phyloP scores from a whole-genome alignment of 2,797 vertebrate genomes.

The Psittacula echo region DNA sequence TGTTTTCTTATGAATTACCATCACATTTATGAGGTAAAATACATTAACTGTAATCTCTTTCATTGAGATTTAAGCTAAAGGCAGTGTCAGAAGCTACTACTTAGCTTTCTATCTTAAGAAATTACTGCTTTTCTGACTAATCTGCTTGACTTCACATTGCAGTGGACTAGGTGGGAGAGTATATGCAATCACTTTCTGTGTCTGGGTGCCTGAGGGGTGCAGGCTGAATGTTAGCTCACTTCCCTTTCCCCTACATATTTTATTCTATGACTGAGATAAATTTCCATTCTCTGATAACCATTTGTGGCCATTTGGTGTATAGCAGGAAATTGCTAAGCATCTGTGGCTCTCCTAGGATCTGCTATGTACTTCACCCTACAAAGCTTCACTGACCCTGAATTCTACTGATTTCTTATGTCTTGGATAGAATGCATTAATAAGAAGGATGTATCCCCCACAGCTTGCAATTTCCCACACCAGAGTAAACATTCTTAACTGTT shows the following conservation, averaged over 20 bases:
- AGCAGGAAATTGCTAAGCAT: background rate
- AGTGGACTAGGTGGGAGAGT: background rate
- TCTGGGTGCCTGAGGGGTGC: background rate
- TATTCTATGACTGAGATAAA: background rate
- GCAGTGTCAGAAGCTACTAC: background rate
- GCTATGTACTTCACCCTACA: background rate
- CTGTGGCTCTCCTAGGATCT: background rate
- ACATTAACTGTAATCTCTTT: background rate
- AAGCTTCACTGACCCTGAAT: background rate
- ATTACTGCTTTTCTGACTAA: background rate
- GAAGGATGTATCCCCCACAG: background rate
- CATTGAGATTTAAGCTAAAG: background rate
- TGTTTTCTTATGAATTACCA: background rate
- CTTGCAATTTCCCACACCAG: background rate
- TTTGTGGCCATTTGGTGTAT: background rate
- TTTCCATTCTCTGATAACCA: background rate
- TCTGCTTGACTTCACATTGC: background rate
- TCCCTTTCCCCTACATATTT: background rate
- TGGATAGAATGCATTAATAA: background rate
- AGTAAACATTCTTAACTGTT: background rate
- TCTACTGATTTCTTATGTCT: background rate
- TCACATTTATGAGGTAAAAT: background rate
- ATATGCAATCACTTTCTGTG: rapidly evolving
- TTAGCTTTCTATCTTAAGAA: background rate
- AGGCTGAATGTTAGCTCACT: background rate